A percentile compares a stretch with the other conserved stretches of the same genome.
phyloP scores from a whole-genome alignment of 2,888 invertebrate species.

The Melangyna quadrimaculata region DNA sequence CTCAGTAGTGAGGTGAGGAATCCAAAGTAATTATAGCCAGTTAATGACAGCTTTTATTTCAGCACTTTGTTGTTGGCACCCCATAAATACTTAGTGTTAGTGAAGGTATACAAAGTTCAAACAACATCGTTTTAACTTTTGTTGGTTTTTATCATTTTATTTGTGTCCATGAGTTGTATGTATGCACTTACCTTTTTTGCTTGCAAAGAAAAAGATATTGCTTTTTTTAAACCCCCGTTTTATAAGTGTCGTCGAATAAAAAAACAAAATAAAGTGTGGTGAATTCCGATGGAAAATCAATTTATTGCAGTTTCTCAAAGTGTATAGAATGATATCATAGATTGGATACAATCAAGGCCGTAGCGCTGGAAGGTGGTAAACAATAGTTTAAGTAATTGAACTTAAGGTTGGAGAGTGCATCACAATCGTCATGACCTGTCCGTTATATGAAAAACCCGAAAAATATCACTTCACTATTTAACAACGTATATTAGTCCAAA shows the following conservation, averaged over 20 bases:
- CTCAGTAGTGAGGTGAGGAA: not conserved
- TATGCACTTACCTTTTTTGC: conserved; percentile 5
- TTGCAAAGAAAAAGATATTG: conserved; percentile 21
- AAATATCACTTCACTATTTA: too few species aligned
- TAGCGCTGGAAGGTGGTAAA: not conserved
- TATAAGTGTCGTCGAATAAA: not conserved
- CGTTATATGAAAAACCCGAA: too few species aligned
- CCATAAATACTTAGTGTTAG: not conserved
- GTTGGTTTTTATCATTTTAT: conserved; percentile 47
- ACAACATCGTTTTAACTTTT: conserved; percentile 23
- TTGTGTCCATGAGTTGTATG: not conserved
- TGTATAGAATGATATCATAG: conserved; percentile 60
- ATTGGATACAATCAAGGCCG: conserved; percentile 16
- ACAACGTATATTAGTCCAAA: too few species aligned
- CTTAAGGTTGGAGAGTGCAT: too few species aligned
- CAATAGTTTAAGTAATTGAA: not conserved
- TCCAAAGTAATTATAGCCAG: conserved; percentile 45
- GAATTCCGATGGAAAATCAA: conserved; percentile 29
- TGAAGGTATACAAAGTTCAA: not conserved
- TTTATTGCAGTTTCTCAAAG: conserved; percentile 20
- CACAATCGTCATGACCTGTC: too few species aligned
- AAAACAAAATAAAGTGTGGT: not conserved
- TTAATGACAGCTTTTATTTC: conserved; percentile 55
- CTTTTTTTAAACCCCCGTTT: conserved; percentile 10
- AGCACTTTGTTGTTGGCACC: conserved; percentile 49